Conservation (phyloP, 2,888 invertebrate species). For the Alcis repandata region DNA sequence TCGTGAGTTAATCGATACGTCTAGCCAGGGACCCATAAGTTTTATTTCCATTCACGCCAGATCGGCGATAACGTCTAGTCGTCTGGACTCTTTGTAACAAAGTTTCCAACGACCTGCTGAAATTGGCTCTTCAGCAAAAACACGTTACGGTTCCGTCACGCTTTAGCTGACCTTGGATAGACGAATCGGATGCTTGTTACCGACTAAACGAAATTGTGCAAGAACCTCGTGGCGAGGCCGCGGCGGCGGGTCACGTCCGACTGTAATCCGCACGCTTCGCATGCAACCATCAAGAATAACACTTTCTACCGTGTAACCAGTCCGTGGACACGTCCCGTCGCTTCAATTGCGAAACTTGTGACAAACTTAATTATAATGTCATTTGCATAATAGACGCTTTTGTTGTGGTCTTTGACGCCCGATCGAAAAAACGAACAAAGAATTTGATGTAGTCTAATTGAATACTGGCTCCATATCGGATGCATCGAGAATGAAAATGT, state of each 20-base stretch:
- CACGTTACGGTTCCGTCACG: slow-evolving; percentile 48
- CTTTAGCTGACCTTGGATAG: slow-evolving; percentile 54
- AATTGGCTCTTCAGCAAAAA: slow-evolving; percentile 32
- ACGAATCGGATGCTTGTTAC: slow-evolving; percentile 48
- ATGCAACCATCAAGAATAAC: slow-evolving; percentile 53
- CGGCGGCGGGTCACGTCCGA: slow-evolving; percentile 46
- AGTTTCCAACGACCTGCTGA: slow-evolving; percentile 37
- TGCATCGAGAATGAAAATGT: slow-evolving; percentile 39
- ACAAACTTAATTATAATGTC: slow-evolving; percentile 44
- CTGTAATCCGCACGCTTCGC: slow-evolving; percentile 60
- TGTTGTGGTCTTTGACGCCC: slow-evolving; percentile 25
- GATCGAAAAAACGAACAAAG: slow-evolving; percentile 24
- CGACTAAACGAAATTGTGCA: slow-evolving; percentile 60
- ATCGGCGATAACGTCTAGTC: slow-evolving; percentile 43
- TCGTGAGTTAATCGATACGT: slow-evolving; percentile 58
- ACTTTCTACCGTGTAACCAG: slow-evolving; percentile 62
- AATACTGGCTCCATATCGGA: slow-evolving; percentile 28
- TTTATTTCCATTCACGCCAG: slow-evolving; percentile 48
- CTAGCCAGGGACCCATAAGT: slow-evolving; percentile 51
- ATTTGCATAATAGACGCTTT: slow-evolving; percentile 47
- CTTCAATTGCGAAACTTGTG: slow-evolving; percentile 57
- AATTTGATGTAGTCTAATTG: slow-evolving; percentile 21
- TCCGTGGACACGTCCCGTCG: slow-evolving; percentile 50
- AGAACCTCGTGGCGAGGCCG: slow-evolving; percentile 54
- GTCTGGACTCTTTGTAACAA: slow-evolving; percentile 15